Base-by-base conservation (phyloP, 2,888 invertebrate genomes). In the Neoaliturus tenellus region DNA sequence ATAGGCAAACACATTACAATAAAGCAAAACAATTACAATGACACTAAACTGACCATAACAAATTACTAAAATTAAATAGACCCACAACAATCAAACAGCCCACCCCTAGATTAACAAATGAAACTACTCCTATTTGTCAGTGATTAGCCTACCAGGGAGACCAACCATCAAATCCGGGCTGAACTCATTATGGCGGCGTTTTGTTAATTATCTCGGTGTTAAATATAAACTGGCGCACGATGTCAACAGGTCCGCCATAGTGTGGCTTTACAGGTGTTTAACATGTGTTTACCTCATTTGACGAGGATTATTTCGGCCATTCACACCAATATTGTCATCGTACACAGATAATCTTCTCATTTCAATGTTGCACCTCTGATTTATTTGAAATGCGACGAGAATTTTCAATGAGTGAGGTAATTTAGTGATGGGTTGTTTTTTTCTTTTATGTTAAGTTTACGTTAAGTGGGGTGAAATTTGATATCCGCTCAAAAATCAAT, bases 181-280 rank as follows among this genome's bases (percentile, higher is more conserved):
- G 48, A 75, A 75, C 75, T 75, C 75, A 75, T 75, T 75, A 75
- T 75, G 48, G 71, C 17, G 44, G 31, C 48, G 75, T 44, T 75
- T 75, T 44, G 75, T 75, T 44, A 75, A 75, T 75, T 48, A 75
- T 75, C 75, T 17, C 23, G 48, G 75, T 44, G 39, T 75, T 75
- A 75, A 75, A 75, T 75, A 75, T 75, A 75, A 71, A 71, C 71
- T 41, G 71, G 20, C 71, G 20, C 23, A 39, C 41, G 35, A 20
- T 71, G 71, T 39, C 71, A 41, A 39, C 71, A 71, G 35, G 33
- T 31, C 33, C 25, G 3, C n/a, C 3, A 67, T 1, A 6, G 33
- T 35, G 20, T 23, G 33, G 71, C 71, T 20, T 39, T 71, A 71
- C 71, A 71, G 75, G 75, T 75, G 75, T 75, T 75, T 28, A 75